Conservation (phyloP, 2,888 invertebrate species). For the Anticlea derivata region DNA sequence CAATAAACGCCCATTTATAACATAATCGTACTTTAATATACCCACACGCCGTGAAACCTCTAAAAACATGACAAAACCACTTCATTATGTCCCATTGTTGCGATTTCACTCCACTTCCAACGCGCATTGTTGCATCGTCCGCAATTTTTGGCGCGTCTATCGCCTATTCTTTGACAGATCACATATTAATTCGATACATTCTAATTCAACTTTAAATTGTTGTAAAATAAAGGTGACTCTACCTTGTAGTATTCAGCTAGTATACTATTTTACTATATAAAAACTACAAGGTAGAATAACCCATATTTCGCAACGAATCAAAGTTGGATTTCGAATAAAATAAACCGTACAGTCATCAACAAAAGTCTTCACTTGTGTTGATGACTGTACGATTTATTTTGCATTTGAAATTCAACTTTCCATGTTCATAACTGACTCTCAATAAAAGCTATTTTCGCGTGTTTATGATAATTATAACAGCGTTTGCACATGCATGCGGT, state of each 20-base stretch:
- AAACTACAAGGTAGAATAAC: too few species aligned
- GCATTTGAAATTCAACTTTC: conserved; percentile 7
- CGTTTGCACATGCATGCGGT: conserved; percentile 3
- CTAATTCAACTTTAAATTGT: not conserved
- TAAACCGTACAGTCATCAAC: too few species aligned
- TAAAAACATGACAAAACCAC: conserved; percentile 71
- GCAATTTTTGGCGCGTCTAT: conserved; percentile 39
- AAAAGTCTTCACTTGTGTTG: not conserved
- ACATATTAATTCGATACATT: conserved; percentile 22
- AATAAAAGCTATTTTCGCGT: conserved; percentile 4
- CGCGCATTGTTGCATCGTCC: conserved; percentile 49
- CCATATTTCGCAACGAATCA: too few species aligned
- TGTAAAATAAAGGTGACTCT: conserved; percentile 1
- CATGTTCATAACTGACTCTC: not conserved
- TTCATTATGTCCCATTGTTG: conserved; percentile 59
- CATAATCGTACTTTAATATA: conserved; percentile 77
- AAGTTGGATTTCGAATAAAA: too few species aligned
- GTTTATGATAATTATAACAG: not conserved
- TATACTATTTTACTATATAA: too few species aligned
- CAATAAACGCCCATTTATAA: conserved; percentile 74
- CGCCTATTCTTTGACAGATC: conserved; percentile 34
- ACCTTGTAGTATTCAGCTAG: not conserved
- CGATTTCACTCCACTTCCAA: conserved; percentile 68
- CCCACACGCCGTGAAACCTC: conserved; percentile 55
- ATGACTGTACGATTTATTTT: not conserved